Evolutionary conservation across 2,888 invertebrate species (phyloP), one percentile per base, ranked within the genome.

Genomic region (Tromatobia lineatoria): DNA sequence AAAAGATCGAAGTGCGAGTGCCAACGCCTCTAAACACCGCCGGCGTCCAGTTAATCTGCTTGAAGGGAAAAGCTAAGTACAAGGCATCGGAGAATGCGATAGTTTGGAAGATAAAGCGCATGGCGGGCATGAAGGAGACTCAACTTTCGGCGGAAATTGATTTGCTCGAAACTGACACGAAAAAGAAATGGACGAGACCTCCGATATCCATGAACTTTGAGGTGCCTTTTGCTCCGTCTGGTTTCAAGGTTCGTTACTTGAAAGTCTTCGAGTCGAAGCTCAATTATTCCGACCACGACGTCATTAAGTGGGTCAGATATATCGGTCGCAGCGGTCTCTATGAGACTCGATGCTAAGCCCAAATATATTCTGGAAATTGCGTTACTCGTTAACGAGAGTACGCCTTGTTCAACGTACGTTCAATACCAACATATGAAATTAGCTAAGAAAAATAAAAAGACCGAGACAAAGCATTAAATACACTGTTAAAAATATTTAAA

Each of bases 131-230:
- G 99, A 99, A 99, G 93, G 99, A 99, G 94, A 99, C 99, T 0
- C 99, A 99, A 94, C 95, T 99, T 52, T 99, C 99, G 0, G 99
- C 99, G 0, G 99, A 99, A 95, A 99, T 99, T 76, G 99, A 99
- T 94, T 95, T 99, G 52, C 95, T 99, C 84, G 99, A 99, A 94
- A 99, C 99, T 0, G 99, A 99, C 92, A 99, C 99, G 13, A 99
- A 99, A 95, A 99, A 99, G 95, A 99, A 99, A 94, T 99, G 99
- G 99, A 99, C 99, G 20, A 96, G 99, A 64, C 99, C 99, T 29
- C 99, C 99, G 66, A 99, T 99, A 92, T 99, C 99, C 1, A 99
- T 99, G 99, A 99, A 99, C 94, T 99, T 99, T 94, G 99, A 99
- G 95, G 99, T 99, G 88, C 99, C 99, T 3, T 99, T 99, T 94